These are phyloP conservation scores for Cyphomyrmex costatus DNA, from an alignment of 1,140 invertebrate genomes.

Conservation along the genomic window DNA sequence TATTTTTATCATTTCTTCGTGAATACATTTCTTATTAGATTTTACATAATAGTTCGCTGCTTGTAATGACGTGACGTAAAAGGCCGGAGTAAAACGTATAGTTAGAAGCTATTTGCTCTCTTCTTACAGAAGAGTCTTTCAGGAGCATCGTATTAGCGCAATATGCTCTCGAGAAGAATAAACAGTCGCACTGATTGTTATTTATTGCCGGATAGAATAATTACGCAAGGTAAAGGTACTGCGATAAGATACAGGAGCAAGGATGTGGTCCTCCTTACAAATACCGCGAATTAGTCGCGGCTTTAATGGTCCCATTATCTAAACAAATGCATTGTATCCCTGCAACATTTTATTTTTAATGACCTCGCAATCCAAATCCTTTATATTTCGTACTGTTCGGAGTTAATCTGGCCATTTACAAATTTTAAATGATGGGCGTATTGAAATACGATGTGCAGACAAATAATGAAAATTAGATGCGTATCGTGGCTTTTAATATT, in stretches of 20 bases:
- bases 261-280: slow-evolving; percentile 38
- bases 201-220: slow-evolving; percentile 57
- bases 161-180: neutral
- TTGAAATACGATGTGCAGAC: neutral
- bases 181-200: slow-evolving; percentile 65
- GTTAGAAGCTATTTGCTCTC: slow-evolving; percentile 24
- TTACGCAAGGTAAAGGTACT: slow-evolving; percentile 48
- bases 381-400: slow-evolving; percentile 20
- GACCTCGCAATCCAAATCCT: slow-evolving; percentile 18
- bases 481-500: neutral
- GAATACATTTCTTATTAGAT: neutral
- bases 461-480: slow-evolving; percentile 6
- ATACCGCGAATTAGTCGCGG: slow-evolving; percentile 53
- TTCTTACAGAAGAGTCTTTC: slow-evolving; percentile 18
- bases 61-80: slow-evolving; percentile 5
- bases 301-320: slow-evolving; percentile 55
- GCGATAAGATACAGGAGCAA: slow-evolving; percentile 33
- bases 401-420: slow-evolving; percentile 42
- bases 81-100: slow-evolving; percentile 1
- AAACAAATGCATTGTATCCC: slow-evolving; percentile 7
- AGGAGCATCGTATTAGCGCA: slow-evolving; percentile 21
- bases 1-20: neutral
- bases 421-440: slow-evolving; percentile 12
- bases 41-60: neutral
- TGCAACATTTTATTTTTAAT: slow-evolving; percentile 51